Evolutionary conservation across 64 coral and sea anemone species (phyloP).

Genomic region (Catalaphyllia jardinei): DNA sequence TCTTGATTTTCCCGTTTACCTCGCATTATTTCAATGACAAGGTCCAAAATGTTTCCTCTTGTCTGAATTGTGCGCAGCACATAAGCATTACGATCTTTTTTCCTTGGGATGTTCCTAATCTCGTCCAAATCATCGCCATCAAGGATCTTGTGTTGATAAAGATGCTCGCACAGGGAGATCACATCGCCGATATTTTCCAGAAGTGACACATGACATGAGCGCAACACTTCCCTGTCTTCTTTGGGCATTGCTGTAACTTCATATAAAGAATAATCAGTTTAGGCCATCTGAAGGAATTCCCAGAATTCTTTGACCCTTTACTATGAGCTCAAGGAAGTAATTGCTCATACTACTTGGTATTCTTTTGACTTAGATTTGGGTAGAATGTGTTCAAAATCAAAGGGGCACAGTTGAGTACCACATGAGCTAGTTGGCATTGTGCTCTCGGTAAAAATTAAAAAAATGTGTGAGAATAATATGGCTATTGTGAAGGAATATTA

Average conservation of each 20-base stretch:
- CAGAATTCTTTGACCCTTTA: neutral
- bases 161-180: neutral
- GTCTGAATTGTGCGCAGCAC: neutral
- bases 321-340: too few relatives aligned
- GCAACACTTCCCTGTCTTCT: constrained; percentile 2
- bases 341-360: too few relatives aligned
- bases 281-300: neutral
- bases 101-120: neutral
- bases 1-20: neutral
- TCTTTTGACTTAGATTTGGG: too few relatives aligned
- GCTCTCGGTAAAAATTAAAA: too few relatives aligned
- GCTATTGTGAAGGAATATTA: too few relatives aligned
- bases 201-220: neutral
- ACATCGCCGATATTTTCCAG: constrained; percentile 10
- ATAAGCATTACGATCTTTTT: neutral
- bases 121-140: neutral
- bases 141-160: constrained; percentile 25
- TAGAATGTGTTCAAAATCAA: too few relatives aligned
- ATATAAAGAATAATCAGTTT: neutral
- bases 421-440: too few relatives aligned
- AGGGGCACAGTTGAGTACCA: too few relatives aligned
- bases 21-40: constrained; percentile 24
- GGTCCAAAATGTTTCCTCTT: constrained; percentile 22
- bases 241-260: neutral
- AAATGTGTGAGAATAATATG: too few relatives aligned